Conservation (phyloP, 2,113 vertebrate species). For the Megaptera novaeangliae region DNA sequence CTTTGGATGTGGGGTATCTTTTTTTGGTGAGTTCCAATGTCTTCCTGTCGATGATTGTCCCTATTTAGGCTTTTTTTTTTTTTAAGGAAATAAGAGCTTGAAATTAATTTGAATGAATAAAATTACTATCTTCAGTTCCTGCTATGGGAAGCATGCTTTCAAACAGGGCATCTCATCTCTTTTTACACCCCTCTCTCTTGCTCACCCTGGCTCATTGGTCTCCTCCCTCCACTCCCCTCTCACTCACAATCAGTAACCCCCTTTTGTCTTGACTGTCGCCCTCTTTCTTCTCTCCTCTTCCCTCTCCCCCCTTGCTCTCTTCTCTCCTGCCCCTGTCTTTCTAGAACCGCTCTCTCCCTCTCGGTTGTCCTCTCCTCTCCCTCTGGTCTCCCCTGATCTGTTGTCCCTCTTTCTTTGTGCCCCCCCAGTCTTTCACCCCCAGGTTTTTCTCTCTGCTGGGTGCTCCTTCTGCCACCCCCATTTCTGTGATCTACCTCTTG, state of each 20-base stretch:
- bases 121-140: not conserved
- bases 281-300: not conserved
- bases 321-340: not conserved
- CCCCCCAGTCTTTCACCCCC: no score
- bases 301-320: accelerated
- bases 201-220: not conserved
- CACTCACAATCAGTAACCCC: not conserved
- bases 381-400: accelerated
- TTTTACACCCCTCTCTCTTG: not conserved
- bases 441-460: not conserved
- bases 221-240: not conserved
- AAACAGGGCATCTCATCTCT: not conserved
- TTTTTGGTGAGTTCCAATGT: no score
- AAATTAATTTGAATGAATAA: not conserved
- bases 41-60: no score
- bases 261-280: not conserved
- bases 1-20: no score
- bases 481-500: not conserved
- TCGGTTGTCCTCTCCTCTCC: accelerated
- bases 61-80: not conserved
- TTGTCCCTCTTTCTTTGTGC: not conserved
- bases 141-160: not conserved
- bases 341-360: not conserved
- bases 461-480: not conserved
- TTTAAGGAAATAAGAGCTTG: not conserved